A percentile compares a stretch with the other conserved stretches of the same genome.
These are phyloP conservation scores for Meriones psammophilus DNA, from an alignment of 2,797 vertebrate species.

Conservation along the genomic window DNA sequence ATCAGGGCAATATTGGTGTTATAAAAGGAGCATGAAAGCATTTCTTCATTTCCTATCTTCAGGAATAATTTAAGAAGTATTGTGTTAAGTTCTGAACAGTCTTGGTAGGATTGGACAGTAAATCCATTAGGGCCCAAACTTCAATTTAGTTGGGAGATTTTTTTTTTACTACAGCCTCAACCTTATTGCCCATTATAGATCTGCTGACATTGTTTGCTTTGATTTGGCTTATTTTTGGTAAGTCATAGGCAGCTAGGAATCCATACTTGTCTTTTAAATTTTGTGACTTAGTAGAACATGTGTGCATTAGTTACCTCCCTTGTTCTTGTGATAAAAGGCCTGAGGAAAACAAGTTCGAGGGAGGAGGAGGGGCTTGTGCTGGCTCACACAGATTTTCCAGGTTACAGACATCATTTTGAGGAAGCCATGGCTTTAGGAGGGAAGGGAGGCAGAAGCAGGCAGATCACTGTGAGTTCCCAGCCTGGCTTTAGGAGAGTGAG, in stretches of 20 bases:
- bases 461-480: too few species aligned
- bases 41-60: neutral
- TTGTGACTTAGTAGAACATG: neutral
- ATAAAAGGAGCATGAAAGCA: neutral
- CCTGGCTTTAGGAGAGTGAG: neutral
- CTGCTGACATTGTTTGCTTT: neutral
- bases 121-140: neutral
- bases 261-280: neutral
- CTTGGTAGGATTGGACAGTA: neutral
- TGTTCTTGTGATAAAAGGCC: neutral
- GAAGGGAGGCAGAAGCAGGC: too few species aligned
- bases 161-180: neutral
- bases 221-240: neutral
- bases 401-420: neutral
- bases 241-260: neutral
- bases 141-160: neutral
- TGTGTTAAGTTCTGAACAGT: neutral
- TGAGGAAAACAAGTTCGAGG: neutral
- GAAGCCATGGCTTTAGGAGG: neutral
- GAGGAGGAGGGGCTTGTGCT: neutral
- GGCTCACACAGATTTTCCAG: neutral
- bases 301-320: too few species aligned
- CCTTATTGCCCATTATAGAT: neutral
- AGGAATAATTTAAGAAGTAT: neutral
- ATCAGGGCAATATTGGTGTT: neutral